These are phyloP conservation scores for Dryomyza anilis DNA, from an alignment of 2,888 invertebrate species.

Conservation along the genomic window DNA sequence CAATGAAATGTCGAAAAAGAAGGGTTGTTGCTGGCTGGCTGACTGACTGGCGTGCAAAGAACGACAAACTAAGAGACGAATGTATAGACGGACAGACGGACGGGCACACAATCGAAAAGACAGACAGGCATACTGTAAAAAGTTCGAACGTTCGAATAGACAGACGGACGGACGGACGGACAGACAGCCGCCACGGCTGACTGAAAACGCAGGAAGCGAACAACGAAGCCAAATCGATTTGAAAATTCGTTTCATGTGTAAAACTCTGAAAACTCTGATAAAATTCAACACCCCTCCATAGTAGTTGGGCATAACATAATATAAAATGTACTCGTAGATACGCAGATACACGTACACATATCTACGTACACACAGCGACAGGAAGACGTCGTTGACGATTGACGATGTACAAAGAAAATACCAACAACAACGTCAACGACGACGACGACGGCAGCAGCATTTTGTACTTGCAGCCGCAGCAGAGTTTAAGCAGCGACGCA, in stretches of 20 bases:
- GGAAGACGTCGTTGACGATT: neutral
- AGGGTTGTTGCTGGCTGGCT: neutral
- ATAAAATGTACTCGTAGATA: constrained; percentile 26
- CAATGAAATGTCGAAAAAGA: neutral
- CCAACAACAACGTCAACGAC: constrained; percentile 25
- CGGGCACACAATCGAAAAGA: neutral
- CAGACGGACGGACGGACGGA: neutral
- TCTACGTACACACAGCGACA: constrained; percentile 33
- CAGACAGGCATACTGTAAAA: neutral
- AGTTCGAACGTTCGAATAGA: neutral
- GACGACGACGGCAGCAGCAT: neutral
- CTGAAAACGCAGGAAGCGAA: neutral
- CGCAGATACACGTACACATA: constrained; percentile 43
- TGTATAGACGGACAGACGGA: neutral
- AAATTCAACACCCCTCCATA: constrained; percentile 9
- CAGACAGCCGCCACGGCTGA: neutral
- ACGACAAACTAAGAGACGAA: neutral
- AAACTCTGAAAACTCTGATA: constrained; percentile 51
- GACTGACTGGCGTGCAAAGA: neutral
- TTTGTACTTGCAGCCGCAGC: neutral
- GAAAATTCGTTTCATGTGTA: constrained; percentile 53
- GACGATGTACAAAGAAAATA: constrained; percentile 5
- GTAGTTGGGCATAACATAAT: neutral
- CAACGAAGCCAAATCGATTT: constrained; percentile 47
- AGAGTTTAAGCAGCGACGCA: no score